Percentiles rank a stretch among this genome's conserved stretches.
phyloP scores from a whole-genome alignment of 2,797 vertebrate genomes.

The Threskiornis aethiopicus region DNA sequence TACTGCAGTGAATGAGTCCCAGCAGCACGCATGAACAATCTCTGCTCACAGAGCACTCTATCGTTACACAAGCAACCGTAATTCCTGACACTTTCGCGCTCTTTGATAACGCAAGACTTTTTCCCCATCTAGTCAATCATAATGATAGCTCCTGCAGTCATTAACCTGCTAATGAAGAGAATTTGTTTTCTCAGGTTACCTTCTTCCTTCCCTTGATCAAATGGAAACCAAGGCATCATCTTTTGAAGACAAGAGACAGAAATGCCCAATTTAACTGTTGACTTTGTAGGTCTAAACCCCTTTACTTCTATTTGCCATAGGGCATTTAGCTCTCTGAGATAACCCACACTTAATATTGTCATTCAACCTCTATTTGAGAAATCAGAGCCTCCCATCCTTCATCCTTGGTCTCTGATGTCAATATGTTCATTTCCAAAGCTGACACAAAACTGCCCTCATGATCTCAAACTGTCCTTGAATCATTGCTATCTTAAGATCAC shows the following conservation, averaged over 20 bases:
- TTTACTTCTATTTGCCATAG: not conserved
- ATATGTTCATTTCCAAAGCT: not conserved
- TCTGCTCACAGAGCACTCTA: not conserved
- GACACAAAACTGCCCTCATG: not conserved
- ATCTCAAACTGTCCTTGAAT: not conserved
- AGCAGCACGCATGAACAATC: accelerated
- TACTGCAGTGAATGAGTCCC: not conserved
- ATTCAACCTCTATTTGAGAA: not conserved
- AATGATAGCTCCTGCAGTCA: not conserved
- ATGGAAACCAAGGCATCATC: not conserved
- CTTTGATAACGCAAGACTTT: not conserved
- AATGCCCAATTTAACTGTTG: not conserved
- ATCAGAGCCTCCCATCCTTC: not conserved
- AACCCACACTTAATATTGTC: not conserved
- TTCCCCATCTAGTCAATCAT: not conserved
- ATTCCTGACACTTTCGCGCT: not conserved
- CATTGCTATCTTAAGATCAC: not conserved
- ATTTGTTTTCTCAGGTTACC: not conserved
- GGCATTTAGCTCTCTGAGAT: not conserved
- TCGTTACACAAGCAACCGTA: not conserved
- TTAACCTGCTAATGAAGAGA: not conserved
- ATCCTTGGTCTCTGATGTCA: not conserved
- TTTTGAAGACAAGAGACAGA: not conserved
- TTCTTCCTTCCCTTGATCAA: not conserved
- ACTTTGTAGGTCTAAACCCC: not conserved